These are phyloP conservation scores for Glaucopsyche alexis DNA, from an alignment of 2,888 invertebrate species.

Conservation along the genomic window DNA sequence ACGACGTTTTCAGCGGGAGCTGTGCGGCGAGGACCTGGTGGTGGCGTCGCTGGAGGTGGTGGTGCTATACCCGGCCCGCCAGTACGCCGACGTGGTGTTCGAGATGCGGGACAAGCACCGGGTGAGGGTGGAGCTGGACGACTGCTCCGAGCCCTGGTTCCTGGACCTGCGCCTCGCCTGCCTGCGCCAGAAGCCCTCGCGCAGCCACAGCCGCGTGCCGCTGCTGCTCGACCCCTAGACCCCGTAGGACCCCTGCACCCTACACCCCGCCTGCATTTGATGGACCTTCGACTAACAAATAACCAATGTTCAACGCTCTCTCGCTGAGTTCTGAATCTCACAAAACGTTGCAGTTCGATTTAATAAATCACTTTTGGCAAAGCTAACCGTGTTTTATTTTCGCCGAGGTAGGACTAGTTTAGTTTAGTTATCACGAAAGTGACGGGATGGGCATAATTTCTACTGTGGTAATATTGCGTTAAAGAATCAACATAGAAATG, in stretches of 20 bases:
- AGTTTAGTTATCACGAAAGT: too few species aligned
- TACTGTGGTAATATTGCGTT: too few species aligned
- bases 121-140: background rate
- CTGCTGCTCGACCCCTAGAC: background rate
- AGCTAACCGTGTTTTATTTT: background rate
- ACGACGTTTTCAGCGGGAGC: background rate
- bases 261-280: background rate
- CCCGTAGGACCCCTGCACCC: background rate
- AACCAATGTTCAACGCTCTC: background rate
- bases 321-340: too few species aligned
- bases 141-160: background rate
- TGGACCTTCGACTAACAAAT: background rate
- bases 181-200: conserved; percentile 10
- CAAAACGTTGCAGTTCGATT: too few species aligned
- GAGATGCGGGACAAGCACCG: background rate
- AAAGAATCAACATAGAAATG: too few species aligned
- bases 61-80: background rate
- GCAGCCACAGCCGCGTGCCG: conserved; percentile 10
- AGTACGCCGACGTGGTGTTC: background rate
- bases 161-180: conserved; percentile 5
- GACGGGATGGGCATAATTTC: too few species aligned
- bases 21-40: background rate
- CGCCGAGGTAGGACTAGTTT: too few species aligned
- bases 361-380: too few species aligned
- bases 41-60: conserved; percentile 11